Evolutionary conservation across 2,113 vertebrate genomes (phyloP).

Genomic region (Lophura nycthemera): DNA sequence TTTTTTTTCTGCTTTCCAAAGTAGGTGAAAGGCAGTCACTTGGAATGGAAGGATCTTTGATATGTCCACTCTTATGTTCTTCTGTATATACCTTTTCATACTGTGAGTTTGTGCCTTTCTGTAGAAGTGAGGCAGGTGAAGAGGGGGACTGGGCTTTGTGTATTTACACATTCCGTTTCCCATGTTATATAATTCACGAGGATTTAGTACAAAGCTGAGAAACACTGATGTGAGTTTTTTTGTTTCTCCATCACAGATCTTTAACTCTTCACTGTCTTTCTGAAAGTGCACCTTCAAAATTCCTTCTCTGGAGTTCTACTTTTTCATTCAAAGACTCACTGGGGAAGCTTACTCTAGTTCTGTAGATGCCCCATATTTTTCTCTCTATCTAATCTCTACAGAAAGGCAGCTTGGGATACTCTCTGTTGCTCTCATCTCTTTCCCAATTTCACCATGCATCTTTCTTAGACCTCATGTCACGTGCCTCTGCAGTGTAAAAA

Average conservation of each 20-base stretch:
- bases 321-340: background rate
- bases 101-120: background rate
- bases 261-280: background rate
- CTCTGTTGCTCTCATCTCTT: background rate
- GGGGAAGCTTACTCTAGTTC: background rate
- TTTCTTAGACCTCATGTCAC: background rate
- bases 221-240: background rate
- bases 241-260: background rate
- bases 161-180: background rate
- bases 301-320: background rate
- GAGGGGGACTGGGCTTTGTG: background rate
- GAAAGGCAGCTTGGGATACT: background rate
- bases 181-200: background rate
- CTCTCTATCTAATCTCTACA: background rate
- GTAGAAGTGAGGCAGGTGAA: background rate
- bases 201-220: background rate
- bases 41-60: background rate
- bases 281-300: background rate
- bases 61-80: background rate
- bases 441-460: background rate
- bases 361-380: background rate
- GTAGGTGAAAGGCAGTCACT: background rate
- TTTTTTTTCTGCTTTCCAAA: background rate
- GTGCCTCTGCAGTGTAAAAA: background rate
- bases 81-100: background rate